Conservation (phyloP, 2,797 vertebrate species). For the Diglossa cyanea region DNA sequence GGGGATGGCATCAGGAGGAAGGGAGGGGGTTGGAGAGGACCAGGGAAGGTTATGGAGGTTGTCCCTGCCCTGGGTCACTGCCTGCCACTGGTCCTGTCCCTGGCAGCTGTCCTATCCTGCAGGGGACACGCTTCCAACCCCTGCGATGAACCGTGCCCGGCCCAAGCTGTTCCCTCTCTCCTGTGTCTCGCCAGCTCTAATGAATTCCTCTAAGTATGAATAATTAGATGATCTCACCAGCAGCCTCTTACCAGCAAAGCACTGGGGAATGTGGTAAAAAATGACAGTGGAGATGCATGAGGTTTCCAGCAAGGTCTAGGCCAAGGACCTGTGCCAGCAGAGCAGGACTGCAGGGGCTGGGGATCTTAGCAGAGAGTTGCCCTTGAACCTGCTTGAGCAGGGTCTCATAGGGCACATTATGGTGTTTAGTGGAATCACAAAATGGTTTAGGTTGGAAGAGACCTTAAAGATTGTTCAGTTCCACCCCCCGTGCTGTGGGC, state of each 20-base stretch:
- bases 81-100: neutral
- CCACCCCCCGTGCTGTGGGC: neutral
- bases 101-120: neutral
- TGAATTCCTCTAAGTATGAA: slow-evolving; percentile 9
- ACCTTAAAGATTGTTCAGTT: neutral
- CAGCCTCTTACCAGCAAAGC: neutral
- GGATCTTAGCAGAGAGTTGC: neutral
- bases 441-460: neutral
- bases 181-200: neutral
- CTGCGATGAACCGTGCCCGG: neutral
- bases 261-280: neutral
- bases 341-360: neutral
- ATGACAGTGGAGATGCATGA: neutral
- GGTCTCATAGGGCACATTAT: neutral
- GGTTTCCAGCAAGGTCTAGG: neutral
- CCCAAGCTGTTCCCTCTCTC: slow-evolving; percentile 22
- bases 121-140: accelerated
- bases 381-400: neutral
- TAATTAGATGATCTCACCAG: slow-evolving; percentile 9
- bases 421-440: neutral
- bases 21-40: accelerated
- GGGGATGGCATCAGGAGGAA: neutral
- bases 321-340: neutral
- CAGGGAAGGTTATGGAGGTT: neutral
- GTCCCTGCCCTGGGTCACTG: neutral